Evolutionary conservation across 2,797 vertebrate genomes (phyloP), one percentile per base, ranked within the genome.

Genomic region (Euphonia xanthogaster): DNA sequence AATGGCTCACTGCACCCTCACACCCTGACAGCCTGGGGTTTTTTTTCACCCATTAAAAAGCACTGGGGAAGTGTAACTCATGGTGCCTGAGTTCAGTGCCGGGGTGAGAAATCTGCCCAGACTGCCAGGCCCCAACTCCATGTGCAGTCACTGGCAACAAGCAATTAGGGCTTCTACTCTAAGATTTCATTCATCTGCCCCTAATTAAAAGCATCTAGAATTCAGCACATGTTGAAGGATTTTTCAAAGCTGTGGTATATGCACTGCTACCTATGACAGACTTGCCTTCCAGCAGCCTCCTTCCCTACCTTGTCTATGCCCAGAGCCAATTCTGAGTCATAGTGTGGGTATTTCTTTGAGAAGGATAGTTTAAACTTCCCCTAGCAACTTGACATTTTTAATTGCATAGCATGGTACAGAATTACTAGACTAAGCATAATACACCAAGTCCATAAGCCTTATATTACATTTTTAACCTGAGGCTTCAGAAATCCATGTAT

Each of bases 401-500:
- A 92, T 96, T 95, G 65, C 51, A 57, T 24, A 60, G 27, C 22
- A 57, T 42, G 50, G 19, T 74, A 58, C 33, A 85, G 58, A 92
- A 90, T 95, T 93, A 87, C 67, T 82, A 86, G 53, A 51, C 77
- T 75, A 54, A 73, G 57, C 39, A 82, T 73, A 91, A 75, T 78
- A 65, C 2, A 21, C 35, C 53, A 82, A 91, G 74, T 82, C 88
- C 91, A 81, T 79, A 94, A 91, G 31, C 16, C 61, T 42, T 40
- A 44, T 53, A 88, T 58, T 90, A 86, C 55, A 67, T 90, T 81
- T 91, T 80, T 92, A 86, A 81, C 93, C 77, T 4, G 54, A 75
- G 90, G 94, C 74, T 91, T 88, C 51, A 95, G 71, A 93, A 95
- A 95, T 51, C 44, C 25, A 5, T 85, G 30, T 82, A 31, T 70